phyloP scores from a whole-genome alignment of 1,140 invertebrate genomes.

The Anadara kagoshimensis region DNA sequence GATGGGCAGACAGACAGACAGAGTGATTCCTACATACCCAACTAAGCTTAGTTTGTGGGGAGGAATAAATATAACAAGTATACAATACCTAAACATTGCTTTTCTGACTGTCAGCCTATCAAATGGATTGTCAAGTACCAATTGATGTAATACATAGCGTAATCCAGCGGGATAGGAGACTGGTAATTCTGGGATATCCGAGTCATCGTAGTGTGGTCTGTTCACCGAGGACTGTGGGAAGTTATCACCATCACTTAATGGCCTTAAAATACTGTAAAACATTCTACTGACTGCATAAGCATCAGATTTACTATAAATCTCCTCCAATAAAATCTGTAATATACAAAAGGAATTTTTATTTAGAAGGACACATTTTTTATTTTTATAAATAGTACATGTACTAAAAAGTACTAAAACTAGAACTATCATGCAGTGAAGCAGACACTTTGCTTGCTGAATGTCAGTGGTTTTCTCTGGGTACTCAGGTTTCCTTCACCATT shows the following conservation, averaged over 20 bases:
- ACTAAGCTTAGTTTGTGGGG: no score
- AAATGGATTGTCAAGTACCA: constrained; percentile 43
- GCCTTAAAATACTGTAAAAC: constrained; percentile 44
- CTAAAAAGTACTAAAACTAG: no score
- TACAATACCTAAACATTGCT: constrained; percentile 38
- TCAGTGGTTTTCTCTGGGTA: no score
- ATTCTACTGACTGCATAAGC: constrained; percentile 49
- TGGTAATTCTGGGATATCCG: constrained; percentile 40
- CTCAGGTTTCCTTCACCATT: no score
- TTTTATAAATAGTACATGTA: no score
- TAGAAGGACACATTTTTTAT: no score
- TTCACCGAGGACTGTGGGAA: constrained; percentile 41
- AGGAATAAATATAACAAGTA: neutral
- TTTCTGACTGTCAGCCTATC: constrained; percentile 28
- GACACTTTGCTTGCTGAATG: no score
- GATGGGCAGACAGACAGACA: no score
- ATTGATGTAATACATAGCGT: constrained; percentile 29
- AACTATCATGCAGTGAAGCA: no score
- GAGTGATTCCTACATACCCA: no score
- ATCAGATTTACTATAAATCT: constrained; percentile 45
- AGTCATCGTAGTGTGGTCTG: constrained; percentile 44
- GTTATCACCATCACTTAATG: constrained; percentile 4
- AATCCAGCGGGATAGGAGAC: constrained; percentile 20
- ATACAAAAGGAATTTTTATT: no score
- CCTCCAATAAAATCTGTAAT: constrained; percentile 1